Conservation (phyloP, 2,888 invertebrate species). For the Andrena camellia region DNA sequence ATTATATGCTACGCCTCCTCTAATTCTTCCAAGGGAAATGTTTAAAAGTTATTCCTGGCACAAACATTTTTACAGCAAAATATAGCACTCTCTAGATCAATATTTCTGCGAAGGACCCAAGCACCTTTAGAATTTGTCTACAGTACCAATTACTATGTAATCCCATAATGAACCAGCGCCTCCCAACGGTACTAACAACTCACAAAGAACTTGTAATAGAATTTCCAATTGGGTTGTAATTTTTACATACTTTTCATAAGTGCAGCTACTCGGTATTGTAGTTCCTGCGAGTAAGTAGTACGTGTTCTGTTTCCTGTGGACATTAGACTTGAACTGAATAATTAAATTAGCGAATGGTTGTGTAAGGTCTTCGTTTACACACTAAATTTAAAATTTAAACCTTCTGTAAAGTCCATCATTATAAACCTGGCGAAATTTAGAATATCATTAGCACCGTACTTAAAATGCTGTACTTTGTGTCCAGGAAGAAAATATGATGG, state of each 20-base stretch:
- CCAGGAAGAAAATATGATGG: conserved; percentile 47
- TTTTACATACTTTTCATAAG: conserved; percentile 86
- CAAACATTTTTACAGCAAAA: conserved; percentile 52
- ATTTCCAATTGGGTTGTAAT: conserved; percentile 63
- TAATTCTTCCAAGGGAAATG: conserved; percentile 36
- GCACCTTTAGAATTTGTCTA: conserved; percentile 62
- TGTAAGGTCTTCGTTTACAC: conserved; percentile 30
- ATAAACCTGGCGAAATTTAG: neutral
- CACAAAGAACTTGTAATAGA: conserved; percentile 45
- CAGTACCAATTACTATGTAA: conserved; percentile 53
- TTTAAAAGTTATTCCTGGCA: conserved; percentile 41
- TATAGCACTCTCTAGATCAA: conserved; percentile 34
- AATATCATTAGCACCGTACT: neutral
- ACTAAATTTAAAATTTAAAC: neutral
- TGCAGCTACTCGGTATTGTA: conserved; percentile 85
- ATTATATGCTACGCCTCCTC: conserved; percentile 42
- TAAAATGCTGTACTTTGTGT: conserved; percentile 49
- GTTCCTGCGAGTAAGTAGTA: conserved; percentile 86
- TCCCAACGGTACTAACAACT: conserved; percentile 62
- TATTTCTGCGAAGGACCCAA: conserved; percentile 65
- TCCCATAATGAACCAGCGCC: conserved; percentile 70
- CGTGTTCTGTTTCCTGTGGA: conserved; percentile 83
- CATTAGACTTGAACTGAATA: conserved; percentile 76
- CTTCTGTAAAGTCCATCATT: neutral
- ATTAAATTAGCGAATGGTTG: conserved; percentile 40